Evolutionary conservation across 2,113 vertebrate species (phyloP).

Genomic region (Datnioides undecimradiatus): DNA sequence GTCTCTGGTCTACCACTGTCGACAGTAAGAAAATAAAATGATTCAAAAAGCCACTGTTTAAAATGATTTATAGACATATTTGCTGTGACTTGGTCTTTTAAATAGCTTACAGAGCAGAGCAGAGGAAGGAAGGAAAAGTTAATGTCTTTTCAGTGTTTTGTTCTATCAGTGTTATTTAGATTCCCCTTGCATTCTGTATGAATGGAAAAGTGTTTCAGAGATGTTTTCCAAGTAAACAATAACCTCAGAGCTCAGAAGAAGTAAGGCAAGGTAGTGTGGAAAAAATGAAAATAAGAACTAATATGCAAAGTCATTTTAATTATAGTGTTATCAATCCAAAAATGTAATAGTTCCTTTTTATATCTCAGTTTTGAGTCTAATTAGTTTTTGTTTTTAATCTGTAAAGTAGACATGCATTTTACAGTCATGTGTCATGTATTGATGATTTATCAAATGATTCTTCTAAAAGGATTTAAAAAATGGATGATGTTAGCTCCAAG

Average conservation of each 20-base stretch:
- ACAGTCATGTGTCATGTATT: too few species aligned
- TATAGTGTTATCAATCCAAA: not conserved
- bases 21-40: conserved; percentile 51
- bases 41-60: not conserved
- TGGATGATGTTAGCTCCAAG: too few species aligned
- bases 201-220: not conserved
- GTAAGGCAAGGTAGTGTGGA: not conserved
- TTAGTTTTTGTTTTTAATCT: not conserved
- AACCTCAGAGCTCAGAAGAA: too few species aligned
- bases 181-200: not conserved
- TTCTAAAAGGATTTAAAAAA: not conserved
- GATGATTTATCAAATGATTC: not conserved
- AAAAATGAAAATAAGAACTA: not conserved
- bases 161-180: not conserved
- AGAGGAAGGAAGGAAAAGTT: not conserved
- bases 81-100: not conserved
- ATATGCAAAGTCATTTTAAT: not conserved
- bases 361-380: not conserved
- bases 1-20: conserved; percentile 69
- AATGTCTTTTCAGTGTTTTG: not conserved
- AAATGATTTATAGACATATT: not conserved
- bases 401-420: not conserved
- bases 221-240: too few species aligned
- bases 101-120: not conserved
- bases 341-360: not conserved